Percentiles rank a stretch among this genome's conserved stretches.
phyloP scores from a whole-genome alignment of 2,888 invertebrate genomes.

The Hyppa rectilinea region DNA sequence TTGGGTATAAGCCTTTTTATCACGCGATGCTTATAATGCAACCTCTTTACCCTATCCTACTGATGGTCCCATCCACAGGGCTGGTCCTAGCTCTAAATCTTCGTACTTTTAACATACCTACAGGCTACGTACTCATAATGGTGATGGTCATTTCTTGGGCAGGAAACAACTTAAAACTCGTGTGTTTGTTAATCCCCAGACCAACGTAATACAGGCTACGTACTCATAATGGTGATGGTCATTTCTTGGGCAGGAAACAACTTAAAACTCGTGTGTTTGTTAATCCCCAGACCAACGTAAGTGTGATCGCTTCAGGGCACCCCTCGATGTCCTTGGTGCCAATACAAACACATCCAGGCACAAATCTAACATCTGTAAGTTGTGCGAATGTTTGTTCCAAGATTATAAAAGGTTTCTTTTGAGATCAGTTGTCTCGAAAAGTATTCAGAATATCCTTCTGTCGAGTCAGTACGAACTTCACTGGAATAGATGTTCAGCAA shows the following conservation, averaged over 20 bases:
- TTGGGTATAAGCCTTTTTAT: conserved; percentile 20
- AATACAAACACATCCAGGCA: conserved; percentile 40
- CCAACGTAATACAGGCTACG: too few species aligned
- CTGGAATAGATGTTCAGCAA: neutral
- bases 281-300: conserved; percentile 51
- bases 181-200: conserved; percentile 51
- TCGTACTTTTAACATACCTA: neutral
- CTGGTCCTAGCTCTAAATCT: neutral
- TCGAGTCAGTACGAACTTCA: neutral
- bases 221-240: conserved; percentile 28
- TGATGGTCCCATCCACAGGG: neutral
- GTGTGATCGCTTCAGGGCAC: conserved; percentile 51
- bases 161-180: conserved; percentile 16
- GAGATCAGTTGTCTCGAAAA: neutral
- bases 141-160: conserved; percentile 19
- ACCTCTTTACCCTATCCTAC: too few species aligned
- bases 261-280: conserved; percentile 32
- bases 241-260: conserved; percentile 14
- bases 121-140: neutral
- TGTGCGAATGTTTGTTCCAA: conserved; percentile 14
- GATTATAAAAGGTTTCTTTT: conserved; percentile 11
- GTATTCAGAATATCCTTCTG: neutral
- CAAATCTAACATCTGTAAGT: conserved; percentile 45
- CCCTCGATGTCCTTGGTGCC: conserved; percentile 41
- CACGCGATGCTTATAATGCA: conserved; percentile 12